Evolutionary conservation across 2,888 invertebrate species (phyloP).

Genomic region (Itoplectis maculator): DNA sequence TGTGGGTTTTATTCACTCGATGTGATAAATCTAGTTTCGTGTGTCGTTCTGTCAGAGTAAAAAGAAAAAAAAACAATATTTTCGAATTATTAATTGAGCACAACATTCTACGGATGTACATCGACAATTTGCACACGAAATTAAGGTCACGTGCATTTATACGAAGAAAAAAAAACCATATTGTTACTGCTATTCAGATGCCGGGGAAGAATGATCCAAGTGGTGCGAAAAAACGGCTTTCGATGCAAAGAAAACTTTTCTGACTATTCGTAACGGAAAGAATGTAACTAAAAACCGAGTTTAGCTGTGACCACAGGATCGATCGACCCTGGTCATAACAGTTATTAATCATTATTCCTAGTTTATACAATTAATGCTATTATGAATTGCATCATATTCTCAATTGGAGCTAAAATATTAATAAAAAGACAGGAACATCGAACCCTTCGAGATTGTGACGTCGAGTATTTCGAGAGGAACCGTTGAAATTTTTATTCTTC

Average conservation of each 20-base stretch:
- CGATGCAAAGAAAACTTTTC: constrained; percentile 1
- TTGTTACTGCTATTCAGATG: constrained; percentile 69
- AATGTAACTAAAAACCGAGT: constrained; percentile 28
- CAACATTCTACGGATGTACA: constrained; percentile 77
- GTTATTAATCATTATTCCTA: constrained; percentile 62
- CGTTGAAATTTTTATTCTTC: constrained; percentile 27
- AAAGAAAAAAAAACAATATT: constrained; percentile 52
- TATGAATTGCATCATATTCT: constrained; percentile 44
- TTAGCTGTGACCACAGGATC: constrained; percentile 33
- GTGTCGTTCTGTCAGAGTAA: constrained; percentile 67
- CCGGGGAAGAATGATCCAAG: constrained; percentile 64
- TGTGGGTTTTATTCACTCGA: constrained; percentile 78
- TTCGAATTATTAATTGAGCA: constrained; percentile 20
- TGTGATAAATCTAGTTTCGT: constrained; percentile 82
- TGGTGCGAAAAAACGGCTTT: constrained; percentile 48
- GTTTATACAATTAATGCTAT: constrained; percentile 64
- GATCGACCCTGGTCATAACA: constrained; percentile 53
- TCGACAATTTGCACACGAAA: constrained; percentile 82
- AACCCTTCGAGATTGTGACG: constrained; percentile 35
- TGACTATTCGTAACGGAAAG: constrained; percentile 9
- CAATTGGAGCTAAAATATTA: constrained; percentile 48
- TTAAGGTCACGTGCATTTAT: constrained; percentile 83
- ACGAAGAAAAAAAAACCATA: constrained; percentile 76
- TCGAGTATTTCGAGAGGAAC: constrained; percentile 38
- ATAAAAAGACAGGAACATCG: constrained; percentile 17